These are phyloP conservation scores for Melanotaenia nigrans DNA, from an alignment of 2,797 vertebrate genomes.

Conservation along the genomic window DNA sequence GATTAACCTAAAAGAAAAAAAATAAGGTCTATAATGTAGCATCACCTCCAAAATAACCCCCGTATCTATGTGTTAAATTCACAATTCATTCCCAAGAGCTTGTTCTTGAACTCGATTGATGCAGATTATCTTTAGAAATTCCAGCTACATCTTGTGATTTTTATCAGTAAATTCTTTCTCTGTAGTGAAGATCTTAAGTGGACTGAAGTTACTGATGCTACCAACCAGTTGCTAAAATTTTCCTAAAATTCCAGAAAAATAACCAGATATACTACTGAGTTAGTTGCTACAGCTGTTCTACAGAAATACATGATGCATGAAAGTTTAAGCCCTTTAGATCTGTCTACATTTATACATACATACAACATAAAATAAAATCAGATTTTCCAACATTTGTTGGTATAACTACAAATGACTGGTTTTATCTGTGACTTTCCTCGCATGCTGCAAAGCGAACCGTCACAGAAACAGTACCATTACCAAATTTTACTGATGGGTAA, in stretches of 20 bases:
- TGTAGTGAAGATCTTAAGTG: too few species aligned
- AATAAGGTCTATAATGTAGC: not conserved
- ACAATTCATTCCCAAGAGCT: not conserved
- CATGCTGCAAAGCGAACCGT: not conserved
- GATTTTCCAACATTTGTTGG: not conserved
- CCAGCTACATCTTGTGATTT: slow-evolving; percentile 1
- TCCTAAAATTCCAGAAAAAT: not conserved
- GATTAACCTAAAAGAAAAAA: not conserved
- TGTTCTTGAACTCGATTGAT: not conserved
- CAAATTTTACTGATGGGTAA: too few species aligned
- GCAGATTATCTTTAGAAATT: not conserved
- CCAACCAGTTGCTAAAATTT: not conserved
- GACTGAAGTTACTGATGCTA: too few species aligned
- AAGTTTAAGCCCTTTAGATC: not conserved
- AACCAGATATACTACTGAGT: not conserved
- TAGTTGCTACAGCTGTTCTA: not conserved
- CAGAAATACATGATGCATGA: not conserved
- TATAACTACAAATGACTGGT: not conserved
- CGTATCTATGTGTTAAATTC: not conserved
- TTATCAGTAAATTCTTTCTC: slow-evolving; percentile 1
- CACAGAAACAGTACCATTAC: too few species aligned
- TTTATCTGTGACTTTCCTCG: not conserved
- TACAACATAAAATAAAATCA: not conserved
- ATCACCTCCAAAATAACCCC: not conserved
- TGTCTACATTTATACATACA: not conserved